Percentiles rank a stretch among this genome's conserved stretches.
These are phyloP conservation scores for Mormyrops attenuatus DNA, from an alignment of 2,797 vertebrate genomes.

Conservation along the genomic window DNA sequence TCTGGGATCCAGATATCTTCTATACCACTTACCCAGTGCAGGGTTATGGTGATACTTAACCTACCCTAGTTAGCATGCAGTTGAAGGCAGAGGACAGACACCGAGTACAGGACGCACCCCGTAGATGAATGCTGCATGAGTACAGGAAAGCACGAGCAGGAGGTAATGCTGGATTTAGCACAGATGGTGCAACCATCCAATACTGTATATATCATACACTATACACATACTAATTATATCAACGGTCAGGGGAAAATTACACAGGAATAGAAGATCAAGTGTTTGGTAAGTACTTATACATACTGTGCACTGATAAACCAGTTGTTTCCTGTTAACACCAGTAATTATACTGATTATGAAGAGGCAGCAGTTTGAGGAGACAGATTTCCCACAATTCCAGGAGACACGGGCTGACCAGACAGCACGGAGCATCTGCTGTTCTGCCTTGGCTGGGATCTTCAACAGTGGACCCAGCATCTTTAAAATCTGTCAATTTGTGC, in stretches of 20 bases:
- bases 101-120: background rate
- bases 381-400: background rate
- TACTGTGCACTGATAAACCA: background rate
- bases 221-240: background rate
- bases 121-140: background rate
- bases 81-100: background rate
- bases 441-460: background rate
- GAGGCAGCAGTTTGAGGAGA: constrained; percentile 5
- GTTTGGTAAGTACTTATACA: background rate
- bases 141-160: background rate
- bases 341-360: background rate
- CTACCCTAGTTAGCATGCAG: background rate
- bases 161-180: background rate
- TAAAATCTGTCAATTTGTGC: background rate
- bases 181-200: background rate
- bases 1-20: background rate
- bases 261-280: background rate
- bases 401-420: background rate
- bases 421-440: background rate
- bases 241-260: background rate
- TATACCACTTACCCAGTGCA: background rate
- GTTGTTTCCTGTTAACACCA: background rate
- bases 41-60: background rate
- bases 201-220: background rate
- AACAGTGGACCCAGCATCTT: background rate